Percentiles rank a stretch among this genome's conserved stretches.
These are phyloP conservation scores for Cacatua alba DNA, from an alignment of 2,113 vertebrate genomes.

Conservation along the genomic window DNA sequence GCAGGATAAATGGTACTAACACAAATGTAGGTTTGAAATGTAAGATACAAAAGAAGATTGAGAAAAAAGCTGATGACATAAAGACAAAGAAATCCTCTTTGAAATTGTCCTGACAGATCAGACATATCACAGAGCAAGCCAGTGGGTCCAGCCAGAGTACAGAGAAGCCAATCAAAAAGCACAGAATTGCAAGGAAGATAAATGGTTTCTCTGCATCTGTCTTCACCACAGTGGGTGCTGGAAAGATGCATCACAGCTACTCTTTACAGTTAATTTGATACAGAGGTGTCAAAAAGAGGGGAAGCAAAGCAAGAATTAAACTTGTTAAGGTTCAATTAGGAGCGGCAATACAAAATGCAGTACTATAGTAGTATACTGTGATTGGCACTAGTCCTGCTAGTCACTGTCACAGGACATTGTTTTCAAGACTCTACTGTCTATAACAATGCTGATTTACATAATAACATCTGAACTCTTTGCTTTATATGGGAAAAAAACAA, in stretches of 20 bases:
- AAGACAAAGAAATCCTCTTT: background rate
- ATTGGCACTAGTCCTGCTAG: background rate
- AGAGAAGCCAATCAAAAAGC: background rate
- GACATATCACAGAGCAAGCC: background rate
- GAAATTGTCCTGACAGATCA: background rate
- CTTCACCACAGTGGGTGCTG: background rate
- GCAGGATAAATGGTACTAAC: background rate
- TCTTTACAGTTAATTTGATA: conserved; percentile 17
- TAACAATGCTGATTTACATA: background rate
- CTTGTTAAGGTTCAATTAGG: background rate
- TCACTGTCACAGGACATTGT: no score
- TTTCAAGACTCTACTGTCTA: background rate
- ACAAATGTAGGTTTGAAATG: background rate
- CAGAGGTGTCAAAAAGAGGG: conserved; percentile 47
- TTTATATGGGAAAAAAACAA: background rate
- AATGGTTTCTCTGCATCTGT: conserved; percentile 22
- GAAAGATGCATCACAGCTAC: conserved; percentile 29
- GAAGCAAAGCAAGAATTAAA: conserved; percentile 50
- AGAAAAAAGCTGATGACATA: background rate
- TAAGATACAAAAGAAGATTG: background rate
- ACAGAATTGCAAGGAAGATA: background rate
- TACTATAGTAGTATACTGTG: background rate
- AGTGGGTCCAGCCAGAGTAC: background rate
- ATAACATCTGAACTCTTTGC: background rate
- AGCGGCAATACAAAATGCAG: background rate